Base-by-base conservation (phyloP, 30 jellyfish, hydroid and myxozoan species). In the Chironex yamaguchii region DNA sequence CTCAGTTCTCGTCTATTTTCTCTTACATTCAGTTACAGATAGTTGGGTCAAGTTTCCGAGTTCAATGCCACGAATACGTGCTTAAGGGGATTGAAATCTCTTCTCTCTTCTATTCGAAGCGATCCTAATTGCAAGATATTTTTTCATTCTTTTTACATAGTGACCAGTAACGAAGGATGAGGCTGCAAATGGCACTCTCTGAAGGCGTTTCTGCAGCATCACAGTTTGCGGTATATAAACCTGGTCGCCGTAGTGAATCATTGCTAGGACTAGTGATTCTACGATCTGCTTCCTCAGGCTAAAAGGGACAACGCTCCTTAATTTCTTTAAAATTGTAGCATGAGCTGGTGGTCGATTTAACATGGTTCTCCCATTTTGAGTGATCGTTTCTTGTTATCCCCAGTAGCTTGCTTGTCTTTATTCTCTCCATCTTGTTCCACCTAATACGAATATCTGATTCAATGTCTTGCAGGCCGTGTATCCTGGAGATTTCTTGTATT, bases 401-500 rank as follows among this genome's bases (percentile, higher is more conserved):
- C n/a, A n/a, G n/a, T n/a, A n/a, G n/a, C n/a, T n/a, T n/a, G n/a
- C n/a, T n/a, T n/a, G n/a, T n/a, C n/a, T n/a, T n/a, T n/a, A n/a
- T n/a, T 21, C 84, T 75, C 27, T 71, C 50, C 6, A 12, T 31
- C 3, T 3, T 35, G 9, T 34, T 33, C 79, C 77, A 11, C 13
- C 27, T 26, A 12, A 29, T n/a, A 6, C 30, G 9, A 4, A 71
- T 14, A 29, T 3, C 77, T 31, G 50, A 17, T 3, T 74, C 51
- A 23, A 74, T 33, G 21, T 53, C 69, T 21, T 62, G 9, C 36
- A 78, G 90, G 67, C 52, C 68, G 29, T 78, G 84, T n/a, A 36
- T 62, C 69, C 90, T 52, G 32, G 90, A 31, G 70, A 78, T 78
- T 53, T 76, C 62, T 24, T 36, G 84, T 52, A 82, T 78, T 78